phyloP scores from a whole-genome alignment of 2,797 vertebrate genomes.

The Paramormyrops hopkinsi region DNA sequence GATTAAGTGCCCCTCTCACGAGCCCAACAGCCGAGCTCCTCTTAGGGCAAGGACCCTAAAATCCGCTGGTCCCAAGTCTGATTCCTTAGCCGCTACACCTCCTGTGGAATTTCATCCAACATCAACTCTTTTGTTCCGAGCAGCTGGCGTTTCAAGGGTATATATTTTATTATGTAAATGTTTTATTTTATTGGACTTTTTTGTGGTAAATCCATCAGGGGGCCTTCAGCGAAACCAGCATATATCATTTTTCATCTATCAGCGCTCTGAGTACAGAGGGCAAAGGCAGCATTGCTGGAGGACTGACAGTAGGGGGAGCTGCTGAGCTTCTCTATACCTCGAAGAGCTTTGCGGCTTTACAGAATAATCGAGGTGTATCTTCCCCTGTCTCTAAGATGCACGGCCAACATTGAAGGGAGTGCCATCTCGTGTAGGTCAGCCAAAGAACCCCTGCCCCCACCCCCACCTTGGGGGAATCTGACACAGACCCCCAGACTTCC shows the following conservation, averaged over 20 bases:
- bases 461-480: background rate
- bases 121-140: background rate
- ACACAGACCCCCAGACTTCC: background rate
- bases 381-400: background rate
- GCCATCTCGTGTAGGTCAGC: background rate
- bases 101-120: background rate
- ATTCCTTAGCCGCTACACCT: background rate
- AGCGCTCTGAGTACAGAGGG: background rate
- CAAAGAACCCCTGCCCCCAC: background rate
- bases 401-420: too few species aligned
- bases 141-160: background rate
- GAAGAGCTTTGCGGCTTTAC: background rate
- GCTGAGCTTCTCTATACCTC: too few species aligned
- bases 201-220: background rate
- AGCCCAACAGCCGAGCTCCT: background rate
- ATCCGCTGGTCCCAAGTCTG: background rate
- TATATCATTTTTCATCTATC: background rate
- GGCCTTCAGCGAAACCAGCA: background rate
- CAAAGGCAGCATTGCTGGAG: background rate
- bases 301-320: background rate
- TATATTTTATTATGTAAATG: slow-evolving; percentile 3
- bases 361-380: background rate
- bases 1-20: background rate
- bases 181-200: background rate
- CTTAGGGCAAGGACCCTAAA: background rate